Evolutionary conservation across 2,113 vertebrate genomes (phyloP), one percentile per base, ranked within the genome.

Genomic region (Bucco capensis): DNA sequence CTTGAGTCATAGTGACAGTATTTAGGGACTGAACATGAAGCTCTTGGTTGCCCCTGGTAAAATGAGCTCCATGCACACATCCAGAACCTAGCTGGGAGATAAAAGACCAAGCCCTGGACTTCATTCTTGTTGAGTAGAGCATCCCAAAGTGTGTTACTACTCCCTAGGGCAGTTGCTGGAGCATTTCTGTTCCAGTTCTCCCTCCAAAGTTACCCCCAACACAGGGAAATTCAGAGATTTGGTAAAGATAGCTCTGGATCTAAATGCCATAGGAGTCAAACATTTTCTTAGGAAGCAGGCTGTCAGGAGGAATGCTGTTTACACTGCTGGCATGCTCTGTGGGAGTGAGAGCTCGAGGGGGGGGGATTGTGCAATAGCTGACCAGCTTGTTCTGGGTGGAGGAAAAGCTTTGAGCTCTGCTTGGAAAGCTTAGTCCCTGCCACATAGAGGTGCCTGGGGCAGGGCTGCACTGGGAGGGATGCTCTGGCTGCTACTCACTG

Each of bases 61-160:
- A 47, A 50, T 0, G 18, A 56, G 50, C 54, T 11, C 3, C 3
- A 0, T 0, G 0, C 5, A 2, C 5, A 1, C 12, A 31, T 33
- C 57, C 46, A 21, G 49, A 47, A 14, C 23, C 53, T 40, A 50
- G 50, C 71, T 56, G 83, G 58, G 49, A 42, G 22, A 33, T 2
- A 9, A 44, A 71, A 78, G 33, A 35, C 40, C 4, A 47, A 74
- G 25, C 12, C 27, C 28, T 11, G 37, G 27, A 3, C 7, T 28
- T 22, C 1, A 37, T 3, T 58, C 44, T 27, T 58, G 19, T 25
- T n/a, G 8, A 5, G 35, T 54, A 49, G 24, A 74, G 60, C 40
- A 49, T 40, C 30, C 27, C 6, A 1, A n/a, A 19, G 38, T 2
- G 38, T 2, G 13, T 33, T 2, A 22, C 33, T 8, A 11, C n/a